Conservation (phyloP, 1,140 invertebrate species). For the Aphis craccivora region DNA sequence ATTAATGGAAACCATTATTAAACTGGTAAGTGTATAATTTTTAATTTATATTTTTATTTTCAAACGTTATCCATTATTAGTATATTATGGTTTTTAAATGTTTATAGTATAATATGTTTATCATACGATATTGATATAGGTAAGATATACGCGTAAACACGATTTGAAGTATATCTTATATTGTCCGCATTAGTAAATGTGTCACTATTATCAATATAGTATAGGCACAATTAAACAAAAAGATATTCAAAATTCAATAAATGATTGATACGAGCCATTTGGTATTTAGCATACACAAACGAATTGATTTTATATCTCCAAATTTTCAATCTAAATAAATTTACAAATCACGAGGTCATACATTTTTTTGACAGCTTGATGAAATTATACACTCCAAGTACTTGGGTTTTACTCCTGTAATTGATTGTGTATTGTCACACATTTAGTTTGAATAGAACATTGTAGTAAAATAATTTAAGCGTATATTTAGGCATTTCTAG, state of each 20-base stretch:
- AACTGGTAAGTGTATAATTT: neutral
- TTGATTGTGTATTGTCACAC: neutral
- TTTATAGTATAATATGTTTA: no score
- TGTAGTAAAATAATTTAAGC: neutral
- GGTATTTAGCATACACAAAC: neutral
- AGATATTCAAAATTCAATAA: no score
- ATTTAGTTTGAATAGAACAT: neutral
- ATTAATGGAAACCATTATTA: neutral
- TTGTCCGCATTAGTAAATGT: no score
- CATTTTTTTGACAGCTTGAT: neutral
- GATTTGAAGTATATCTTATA: no score
- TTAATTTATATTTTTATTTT: neutral
- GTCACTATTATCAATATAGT: no score
- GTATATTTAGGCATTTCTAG: neutral
- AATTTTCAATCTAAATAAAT: neutral
- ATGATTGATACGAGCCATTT: no score
- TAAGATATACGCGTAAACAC: no score
- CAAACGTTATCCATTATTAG: no score
- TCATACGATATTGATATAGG: no score
- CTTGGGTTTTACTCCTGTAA: neutral
- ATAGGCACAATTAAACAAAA: no score
- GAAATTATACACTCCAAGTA: neutral
- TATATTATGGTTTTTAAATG: no score
- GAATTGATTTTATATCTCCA: neutral
- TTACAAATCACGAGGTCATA: neutral